Percentiles rank a stretch among this genome's conserved stretches.
phyloP scores from a whole-genome alignment of 2,797 vertebrate species.

The Pyrocephalus nanus region DNA sequence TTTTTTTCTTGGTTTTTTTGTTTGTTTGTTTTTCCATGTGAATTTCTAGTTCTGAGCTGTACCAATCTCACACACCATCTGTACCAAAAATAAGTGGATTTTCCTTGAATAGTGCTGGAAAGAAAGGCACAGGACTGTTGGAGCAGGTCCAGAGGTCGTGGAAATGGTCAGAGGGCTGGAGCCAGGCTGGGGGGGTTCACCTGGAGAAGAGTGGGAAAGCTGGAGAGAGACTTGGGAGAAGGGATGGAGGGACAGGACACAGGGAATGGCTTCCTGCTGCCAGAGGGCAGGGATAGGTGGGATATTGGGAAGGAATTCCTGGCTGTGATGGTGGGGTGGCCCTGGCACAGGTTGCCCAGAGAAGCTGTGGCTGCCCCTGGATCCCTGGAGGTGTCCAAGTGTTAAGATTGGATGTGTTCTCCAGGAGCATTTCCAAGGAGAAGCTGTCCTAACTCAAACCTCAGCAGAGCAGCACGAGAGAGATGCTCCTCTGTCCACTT shows the following conservation, averaged over 20 bases:
- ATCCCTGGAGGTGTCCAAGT: neutral
- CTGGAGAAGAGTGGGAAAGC: neutral
- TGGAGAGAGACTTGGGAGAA: neutral
- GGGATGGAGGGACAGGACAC: neutral
- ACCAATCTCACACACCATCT: neutral
- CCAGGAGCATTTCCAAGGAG: neutral
- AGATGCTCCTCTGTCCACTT: neutral
- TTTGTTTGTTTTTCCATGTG: no score
- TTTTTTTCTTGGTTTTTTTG: no score
- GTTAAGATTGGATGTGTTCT: neutral
- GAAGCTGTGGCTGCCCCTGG: neutral
- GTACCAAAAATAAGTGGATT: neutral
- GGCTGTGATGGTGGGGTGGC: neutral
- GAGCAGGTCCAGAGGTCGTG: fast-evolving
- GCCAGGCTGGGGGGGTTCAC: neutral
- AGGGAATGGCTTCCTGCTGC: neutral
- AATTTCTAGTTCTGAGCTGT: neutral
- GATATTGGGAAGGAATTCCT: neutral
- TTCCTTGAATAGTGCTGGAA: neutral
- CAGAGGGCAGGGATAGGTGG: neutral
- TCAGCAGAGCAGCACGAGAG: neutral
- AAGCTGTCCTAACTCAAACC: neutral
- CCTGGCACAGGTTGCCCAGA: neutral
- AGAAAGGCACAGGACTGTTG: neutral
- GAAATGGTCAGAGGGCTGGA: fast-evolving